Evolutionary conservation across 2,113 vertebrate species (phyloP), one percentile per base, ranked within the genome.

Genomic region (Phycodurus eques): DNA sequence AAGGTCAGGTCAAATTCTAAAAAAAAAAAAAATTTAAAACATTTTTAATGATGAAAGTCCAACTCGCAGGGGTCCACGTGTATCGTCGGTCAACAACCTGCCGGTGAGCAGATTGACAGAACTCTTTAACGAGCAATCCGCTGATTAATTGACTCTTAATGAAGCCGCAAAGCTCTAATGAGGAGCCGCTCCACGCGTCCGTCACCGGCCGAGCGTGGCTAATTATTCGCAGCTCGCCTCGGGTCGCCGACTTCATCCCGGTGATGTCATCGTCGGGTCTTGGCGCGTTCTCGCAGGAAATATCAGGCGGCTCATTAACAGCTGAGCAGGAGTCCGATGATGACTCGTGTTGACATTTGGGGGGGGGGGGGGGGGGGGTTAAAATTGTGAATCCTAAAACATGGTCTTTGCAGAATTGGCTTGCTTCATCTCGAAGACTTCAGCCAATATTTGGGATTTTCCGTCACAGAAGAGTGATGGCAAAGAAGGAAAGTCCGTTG

Each of bases 281-380:
- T 39, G 51, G 19, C 67, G 68, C 35, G 33, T 43, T 73, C 79
- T 80, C 71, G 11, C 70, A 72, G 77, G 76, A 79, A 81, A 74
- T 85, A 79, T 83, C 54, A 81, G 22, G 35, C 68, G 60, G 71
- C 71, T 83, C 78, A 87, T 89, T 85, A 84, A 80, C 68, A 65
- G 22, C 72, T 31, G 68, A 39, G 19, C 13, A 46, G 13, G 57
- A 78, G 60, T 81, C 64, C 79, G 75, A 76, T 71, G 56, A 79
- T 72, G 73, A 68, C 68, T 68, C 14, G 75, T 75, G 71, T 75
- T 80, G 80, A 76, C 78, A 75, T 82, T 86, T 79, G 63, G 63
- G 76, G 46, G 27, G 27, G 27, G 27, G 27, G 27, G 27, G n/a
- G n/a, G n/a, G n/a, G n/a, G n/a, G n/a, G 15, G 73, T 3, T 5